These are phyloP conservation scores for Galerucella calmariensis DNA, from an alignment of 2,888 invertebrate species.

Conservation along the genomic window DNA sequence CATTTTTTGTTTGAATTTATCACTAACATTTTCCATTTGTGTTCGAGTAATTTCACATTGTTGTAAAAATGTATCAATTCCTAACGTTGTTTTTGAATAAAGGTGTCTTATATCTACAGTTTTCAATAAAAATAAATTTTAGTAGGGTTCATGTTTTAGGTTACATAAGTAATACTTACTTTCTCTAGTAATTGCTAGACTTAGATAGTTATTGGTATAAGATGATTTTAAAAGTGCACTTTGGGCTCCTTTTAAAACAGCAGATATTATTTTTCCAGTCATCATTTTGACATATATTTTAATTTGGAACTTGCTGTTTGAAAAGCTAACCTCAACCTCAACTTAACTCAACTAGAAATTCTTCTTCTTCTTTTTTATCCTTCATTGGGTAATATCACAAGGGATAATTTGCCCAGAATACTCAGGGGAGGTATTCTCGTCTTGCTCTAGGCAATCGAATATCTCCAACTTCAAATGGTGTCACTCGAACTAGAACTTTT, in stretches of 20 bases:
- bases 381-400: no score
- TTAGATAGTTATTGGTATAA: slow-evolving; percentile 33
- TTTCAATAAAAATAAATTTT: neutral
- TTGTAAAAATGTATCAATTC: slow-evolving; percentile 71
- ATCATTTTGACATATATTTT: slow-evolving; percentile 28
- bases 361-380: no score
- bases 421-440: no score
- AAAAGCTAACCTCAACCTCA: neutral
- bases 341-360: no score
- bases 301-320: neutral
- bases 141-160: slow-evolving; percentile 12
- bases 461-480: no score
- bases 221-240: slow-evolving; percentile 21
- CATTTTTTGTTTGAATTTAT: slow-evolving; percentile 80
- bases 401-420: no score
- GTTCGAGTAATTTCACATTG: slow-evolving; percentile 68
- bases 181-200: slow-evolving; percentile 20
- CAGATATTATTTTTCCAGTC: slow-evolving; percentile 31
- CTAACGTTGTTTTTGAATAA: slow-evolving; percentile 71
- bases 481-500: no score
- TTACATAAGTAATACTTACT: slow-evolving; percentile 42
- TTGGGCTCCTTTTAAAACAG: slow-evolving; percentile 28
- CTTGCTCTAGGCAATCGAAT: no score
- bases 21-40: slow-evolving; percentile 72
- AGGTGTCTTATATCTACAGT: slow-evolving; percentile 62